Evolutionary conservation across 2,888 invertebrate genomes (phyloP).

Genomic region (Macaria liturata): DNA sequence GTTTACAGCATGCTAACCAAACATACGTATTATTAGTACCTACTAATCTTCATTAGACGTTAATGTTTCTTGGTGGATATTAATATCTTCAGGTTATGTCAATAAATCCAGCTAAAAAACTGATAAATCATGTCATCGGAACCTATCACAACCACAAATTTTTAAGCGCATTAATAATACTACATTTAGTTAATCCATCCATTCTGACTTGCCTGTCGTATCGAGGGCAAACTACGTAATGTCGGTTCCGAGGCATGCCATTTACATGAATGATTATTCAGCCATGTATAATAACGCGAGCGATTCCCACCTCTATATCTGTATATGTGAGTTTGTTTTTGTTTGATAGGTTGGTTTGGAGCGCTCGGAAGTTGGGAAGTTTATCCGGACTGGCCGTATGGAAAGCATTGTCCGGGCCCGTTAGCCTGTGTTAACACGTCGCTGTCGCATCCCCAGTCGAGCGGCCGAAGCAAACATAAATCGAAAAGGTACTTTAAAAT

Average conservation of each 20-base stretch:
- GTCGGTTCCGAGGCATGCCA: conserved; percentile 66
- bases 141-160: conserved; percentile 29
- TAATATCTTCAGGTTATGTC: too few relatives aligned
- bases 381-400: conserved; percentile 62
- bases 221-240: conserved; percentile 68
- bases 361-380: conserved; percentile 58
- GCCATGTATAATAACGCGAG: conserved; percentile 36
- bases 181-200: conserved; percentile 62
- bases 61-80: too few relatives aligned
- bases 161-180: conserved; percentile 56
- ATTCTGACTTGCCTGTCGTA: conserved; percentile 58
- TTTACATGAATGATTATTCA: conserved; percentile 77
- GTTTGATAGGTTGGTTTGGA: conserved; percentile 36
- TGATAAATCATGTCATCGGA: too few relatives aligned
- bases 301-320: conserved; percentile 45
- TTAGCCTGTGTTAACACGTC: conserved; percentile 61
- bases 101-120: too few relatives aligned
- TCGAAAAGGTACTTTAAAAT: conserved; percentile 38
- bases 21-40: too few relatives aligned
- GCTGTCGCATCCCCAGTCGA: conserved; percentile 41
- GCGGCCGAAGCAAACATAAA: conserved; percentile 42
- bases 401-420: conserved; percentile 61
- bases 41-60: too few relatives aligned
- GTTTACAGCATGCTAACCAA: too few relatives aligned
- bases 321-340: conserved; percentile 44